These are phyloP conservation scores for Lasius platythorax DNA, from an alignment of 2,888 invertebrate species.

Conservation along the genomic window DNA sequence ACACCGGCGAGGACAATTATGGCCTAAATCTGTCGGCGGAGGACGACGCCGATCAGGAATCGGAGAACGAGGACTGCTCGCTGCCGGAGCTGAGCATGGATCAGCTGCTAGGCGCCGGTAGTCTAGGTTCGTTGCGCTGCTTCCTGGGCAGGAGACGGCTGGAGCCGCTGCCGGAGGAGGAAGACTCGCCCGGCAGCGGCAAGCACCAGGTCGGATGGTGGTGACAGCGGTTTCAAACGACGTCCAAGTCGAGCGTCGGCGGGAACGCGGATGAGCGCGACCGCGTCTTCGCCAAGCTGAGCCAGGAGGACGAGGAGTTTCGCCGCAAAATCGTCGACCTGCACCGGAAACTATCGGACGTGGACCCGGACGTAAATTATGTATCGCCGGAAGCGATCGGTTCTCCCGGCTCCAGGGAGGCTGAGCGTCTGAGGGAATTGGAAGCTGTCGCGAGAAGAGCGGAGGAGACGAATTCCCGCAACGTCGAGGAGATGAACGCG, in stretches of 20 bases:
- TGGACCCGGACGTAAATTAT: constrained; percentile 64
- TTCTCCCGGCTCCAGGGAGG: constrained; percentile 54
- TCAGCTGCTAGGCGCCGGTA: constrained; percentile 80
- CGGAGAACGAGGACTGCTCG: constrained; percentile 79
- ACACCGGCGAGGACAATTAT: constrained; percentile 80
- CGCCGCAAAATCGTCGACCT: constrained; percentile 83
- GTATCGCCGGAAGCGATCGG: constrained; percentile 22
- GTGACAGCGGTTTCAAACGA: constrained; percentile 84
- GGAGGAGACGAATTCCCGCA: constrained; percentile 74
- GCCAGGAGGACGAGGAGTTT: constrained; percentile 83
- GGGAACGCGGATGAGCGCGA: constrained; percentile 74
- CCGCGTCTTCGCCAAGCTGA: constrained; percentile 79
- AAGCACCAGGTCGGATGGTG: constrained; percentile 84
- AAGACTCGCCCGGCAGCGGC: constrained; percentile 87
- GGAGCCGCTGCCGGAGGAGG: constrained; percentile 94
- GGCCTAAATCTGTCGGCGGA: constrained; percentile 81
- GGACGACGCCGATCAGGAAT: constrained; percentile 91
- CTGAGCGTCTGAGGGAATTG: constrained; percentile 70
- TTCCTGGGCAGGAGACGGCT: constrained; percentile 90
- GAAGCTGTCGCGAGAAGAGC: constrained; percentile 73
- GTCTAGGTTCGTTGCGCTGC: constrained; percentile 81
- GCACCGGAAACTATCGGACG: constrained; percentile 81
- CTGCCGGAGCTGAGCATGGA: constrained; percentile 84
- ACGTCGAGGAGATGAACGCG: constrained; percentile 66
- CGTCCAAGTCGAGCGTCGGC: constrained; percentile 73